Conservation (phyloP, 2,888 invertebrate genomes). For the Keiferia lycopersicella region DNA sequence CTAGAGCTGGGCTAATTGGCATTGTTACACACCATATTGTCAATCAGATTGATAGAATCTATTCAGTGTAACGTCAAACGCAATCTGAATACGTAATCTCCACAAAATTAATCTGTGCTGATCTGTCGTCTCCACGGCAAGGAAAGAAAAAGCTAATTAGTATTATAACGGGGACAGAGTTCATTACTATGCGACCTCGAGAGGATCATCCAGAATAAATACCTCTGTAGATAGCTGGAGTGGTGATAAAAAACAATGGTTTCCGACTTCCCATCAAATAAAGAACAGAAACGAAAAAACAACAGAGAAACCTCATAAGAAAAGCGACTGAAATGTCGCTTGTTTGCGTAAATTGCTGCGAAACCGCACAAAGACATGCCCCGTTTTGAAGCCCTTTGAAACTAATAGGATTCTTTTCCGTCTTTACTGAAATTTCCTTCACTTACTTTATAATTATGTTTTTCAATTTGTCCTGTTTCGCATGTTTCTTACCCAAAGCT, state of each 20-base stretch:
- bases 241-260: constrained; percentile 29
- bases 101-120: neutral
- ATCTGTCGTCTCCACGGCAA: neutral
- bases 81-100: constrained; percentile 1
- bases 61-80: constrained; percentile 3
- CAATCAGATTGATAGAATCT: constrained; percentile 7
- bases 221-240: constrained; percentile 18
- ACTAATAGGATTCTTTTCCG: constrained; percentile 28
- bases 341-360: constrained; percentile 26
- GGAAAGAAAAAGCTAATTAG: constrained; percentile 18
- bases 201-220: constrained; percentile 21
- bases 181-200: constrained; percentile 17
- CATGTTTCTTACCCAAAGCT: constrained; percentile 23
- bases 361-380: constrained; percentile 20
- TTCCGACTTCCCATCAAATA: constrained; percentile 25
- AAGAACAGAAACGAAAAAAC: constrained; percentile 26
- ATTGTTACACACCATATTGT: constrained; percentile 6
- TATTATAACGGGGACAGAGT: constrained; percentile 14
- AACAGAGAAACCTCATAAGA: constrained; percentile 4
- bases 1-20: neutral
- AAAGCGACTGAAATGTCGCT: constrained; percentile 16
- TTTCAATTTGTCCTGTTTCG: constrained; percentile 26
- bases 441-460: constrained; percentile 21
- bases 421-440: neutral
- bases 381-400: constrained; percentile 24